Base-by-base conservation (phyloP, 2,888 invertebrate species). In the Lasius platythorax region DNA sequence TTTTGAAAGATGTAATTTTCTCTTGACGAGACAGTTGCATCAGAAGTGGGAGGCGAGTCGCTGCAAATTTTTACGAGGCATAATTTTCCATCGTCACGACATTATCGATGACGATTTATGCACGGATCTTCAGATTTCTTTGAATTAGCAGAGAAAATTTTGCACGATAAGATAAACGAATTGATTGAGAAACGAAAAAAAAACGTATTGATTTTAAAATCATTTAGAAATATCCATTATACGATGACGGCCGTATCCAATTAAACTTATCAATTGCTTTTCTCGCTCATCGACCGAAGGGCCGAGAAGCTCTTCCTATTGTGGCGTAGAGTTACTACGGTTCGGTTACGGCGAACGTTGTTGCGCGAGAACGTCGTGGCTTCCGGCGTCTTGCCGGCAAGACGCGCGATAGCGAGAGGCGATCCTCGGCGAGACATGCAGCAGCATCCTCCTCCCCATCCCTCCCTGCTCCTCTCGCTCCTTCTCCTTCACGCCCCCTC, bases 371-470 rank as follows among this genome's bases (percentile, higher is more conserved):
- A 63, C 84, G 61, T 82, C 76, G 63, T 63, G 28, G 37, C 72
- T 58, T 43, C 78, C 61, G 83, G 61, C 67, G 40, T 43, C 40
- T n/a, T 43, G 37, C 66, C 37, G 66, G 30, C 46, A 30, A 40
- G 50, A 43, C 33, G 78, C 30, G 56, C 58, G 82, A 85, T 66
- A 82, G 74, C n/a, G n/a, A 53, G 74, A 72, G 66, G 63, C 63
- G 67, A 37, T 84, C 83, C 63, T 82, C 85, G 46, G 82, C 79
- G 84, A 84, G 89, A 87, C 83, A 82, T 81, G 87, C 82, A 82
- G 87, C 82, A 82, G 61, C 82, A 40, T 72, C 23, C 70, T 58
- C 23, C 28, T 28, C 79, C 23, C 50, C 50, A 18, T 50, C 50
- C 18, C 46, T 28, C 50, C 18, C 18, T 23, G 61, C 28, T 28